phyloP scores from a whole-genome alignment of 2,797 vertebrate species.

The Typhlichthys subterraneus region DNA sequence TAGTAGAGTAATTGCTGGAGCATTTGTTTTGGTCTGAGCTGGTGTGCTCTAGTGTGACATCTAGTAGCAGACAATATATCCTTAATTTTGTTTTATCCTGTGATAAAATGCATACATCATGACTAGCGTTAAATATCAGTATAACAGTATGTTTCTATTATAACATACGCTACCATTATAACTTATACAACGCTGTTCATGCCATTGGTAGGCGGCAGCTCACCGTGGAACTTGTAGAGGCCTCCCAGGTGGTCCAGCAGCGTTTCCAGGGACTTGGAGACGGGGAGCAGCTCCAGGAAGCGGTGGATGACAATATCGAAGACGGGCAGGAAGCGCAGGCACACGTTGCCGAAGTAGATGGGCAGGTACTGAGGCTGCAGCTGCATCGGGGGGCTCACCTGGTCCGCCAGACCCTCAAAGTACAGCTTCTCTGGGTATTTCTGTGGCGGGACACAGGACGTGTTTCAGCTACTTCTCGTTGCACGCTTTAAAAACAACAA shows the following conservation, averaged over 20 bases:
- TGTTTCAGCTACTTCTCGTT: not conserved
- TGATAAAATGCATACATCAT: too few species aligned
- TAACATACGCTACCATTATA: too few species aligned
- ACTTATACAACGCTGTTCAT: not conserved
- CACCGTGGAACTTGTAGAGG: conserved; percentile 98
- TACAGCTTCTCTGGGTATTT: conserved; percentile 99
- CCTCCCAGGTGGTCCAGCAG: conserved; percentile 95
- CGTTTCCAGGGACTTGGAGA: conserved; percentile 97
- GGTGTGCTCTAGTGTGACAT: too few species aligned
- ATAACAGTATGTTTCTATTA: too few species aligned
- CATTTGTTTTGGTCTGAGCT: too few species aligned
- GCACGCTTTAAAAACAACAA: too few species aligned
- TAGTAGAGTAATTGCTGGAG: too few species aligned
- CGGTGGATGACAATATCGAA: conserved; percentile 99
- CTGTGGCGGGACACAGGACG: conserved; percentile 58
- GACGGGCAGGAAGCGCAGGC: conserved; percentile 95
- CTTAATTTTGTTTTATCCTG: too few species aligned
- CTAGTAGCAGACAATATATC: too few species aligned
- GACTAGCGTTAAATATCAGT: too few species aligned
- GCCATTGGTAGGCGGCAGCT: conserved; percentile 30
- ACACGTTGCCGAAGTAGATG: conserved; percentile 98
- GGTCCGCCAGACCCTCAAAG: conserved; percentile 96
- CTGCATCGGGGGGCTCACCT: conserved; percentile 94
- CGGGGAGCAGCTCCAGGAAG: conserved; percentile 95
- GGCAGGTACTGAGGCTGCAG: conserved; percentile 94